phyloP scores from a whole-genome alignment of 2,797 vertebrate genomes.

The Neosilurus mollespiculum region DNA sequence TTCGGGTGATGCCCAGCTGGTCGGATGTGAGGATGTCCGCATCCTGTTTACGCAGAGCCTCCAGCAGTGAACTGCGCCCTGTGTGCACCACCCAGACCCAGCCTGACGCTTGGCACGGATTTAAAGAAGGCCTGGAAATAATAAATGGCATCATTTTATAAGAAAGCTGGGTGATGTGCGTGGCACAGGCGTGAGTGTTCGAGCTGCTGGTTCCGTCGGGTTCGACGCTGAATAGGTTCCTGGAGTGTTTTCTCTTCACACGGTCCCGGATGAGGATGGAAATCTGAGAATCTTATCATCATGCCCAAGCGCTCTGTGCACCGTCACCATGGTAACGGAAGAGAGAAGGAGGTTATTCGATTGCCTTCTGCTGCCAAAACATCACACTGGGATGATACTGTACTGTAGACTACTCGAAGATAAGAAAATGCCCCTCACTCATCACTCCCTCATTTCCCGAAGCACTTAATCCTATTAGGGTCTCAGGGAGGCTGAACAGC shows the following conservation, averaged over 20 bases:
- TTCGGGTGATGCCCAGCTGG: neutral
- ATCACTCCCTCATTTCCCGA: no score
- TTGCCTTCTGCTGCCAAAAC: constrained; percentile 24
- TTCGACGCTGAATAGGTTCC: no score
- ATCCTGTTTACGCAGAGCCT: neutral
- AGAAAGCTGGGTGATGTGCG: neutral
- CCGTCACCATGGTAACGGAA: constrained; percentile 47
- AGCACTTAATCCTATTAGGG: no score
- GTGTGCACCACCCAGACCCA: neutral
- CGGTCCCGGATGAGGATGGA: neutral
- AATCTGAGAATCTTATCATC: neutral
- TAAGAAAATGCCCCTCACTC: no score
- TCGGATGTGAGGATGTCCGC: neutral
- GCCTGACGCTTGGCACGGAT: neutral
- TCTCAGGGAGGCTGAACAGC: no score
- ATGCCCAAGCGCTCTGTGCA: constrained; percentile 6
- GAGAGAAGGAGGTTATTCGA: constrained; percentile 4
- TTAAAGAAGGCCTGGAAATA: neutral
- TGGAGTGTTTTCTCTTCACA: neutral
- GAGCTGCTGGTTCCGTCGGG: neutral
- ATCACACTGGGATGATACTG: neutral
- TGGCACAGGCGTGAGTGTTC: neutral
- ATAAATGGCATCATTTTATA: neutral
- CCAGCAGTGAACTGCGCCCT: no score
- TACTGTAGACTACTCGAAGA: no score